Conservation (phyloP, 2,888 invertebrate genomes). For the Lysandra coridon region DNA sequence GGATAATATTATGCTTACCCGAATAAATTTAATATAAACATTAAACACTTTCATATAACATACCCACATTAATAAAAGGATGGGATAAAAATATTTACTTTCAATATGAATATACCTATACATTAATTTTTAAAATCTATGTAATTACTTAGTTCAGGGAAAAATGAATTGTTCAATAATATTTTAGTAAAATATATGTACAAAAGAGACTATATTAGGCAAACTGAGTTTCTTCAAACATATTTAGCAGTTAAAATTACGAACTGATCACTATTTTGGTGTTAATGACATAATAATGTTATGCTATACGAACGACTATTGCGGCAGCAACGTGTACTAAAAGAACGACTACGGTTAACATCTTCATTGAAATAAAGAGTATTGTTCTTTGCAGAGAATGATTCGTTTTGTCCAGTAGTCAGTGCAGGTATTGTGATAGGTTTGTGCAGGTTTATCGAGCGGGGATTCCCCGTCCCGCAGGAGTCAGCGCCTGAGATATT, state of each 20-base stretch:
- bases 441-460: slow-evolving; percentile 14
- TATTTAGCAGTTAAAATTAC: no score
- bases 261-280: no score
- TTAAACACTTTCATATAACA: background rate
- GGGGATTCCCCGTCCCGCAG: background rate
- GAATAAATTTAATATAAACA: slow-evolving; percentile 11
- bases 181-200: no score
- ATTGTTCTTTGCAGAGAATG: background rate
- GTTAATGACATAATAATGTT: no score
- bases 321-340: no score
- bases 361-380: background rate
- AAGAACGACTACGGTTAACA: no score
- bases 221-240: no score
- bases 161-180: no score
- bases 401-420: background rate
- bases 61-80: background rate
- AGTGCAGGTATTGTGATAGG: slow-evolving; percentile 1
- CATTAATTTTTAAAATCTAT: background rate
- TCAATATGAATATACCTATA: background rate
- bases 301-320: no score
- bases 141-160: background rate
- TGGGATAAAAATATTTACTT: background rate
- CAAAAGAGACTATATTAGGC: no score
- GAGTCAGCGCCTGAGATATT: slow-evolving; percentile 8
- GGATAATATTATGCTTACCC: slow-evolving; percentile 12